phyloP scores from a whole-genome alignment of 2,888 invertebrate species.

The Drosophila histrio region DNA sequence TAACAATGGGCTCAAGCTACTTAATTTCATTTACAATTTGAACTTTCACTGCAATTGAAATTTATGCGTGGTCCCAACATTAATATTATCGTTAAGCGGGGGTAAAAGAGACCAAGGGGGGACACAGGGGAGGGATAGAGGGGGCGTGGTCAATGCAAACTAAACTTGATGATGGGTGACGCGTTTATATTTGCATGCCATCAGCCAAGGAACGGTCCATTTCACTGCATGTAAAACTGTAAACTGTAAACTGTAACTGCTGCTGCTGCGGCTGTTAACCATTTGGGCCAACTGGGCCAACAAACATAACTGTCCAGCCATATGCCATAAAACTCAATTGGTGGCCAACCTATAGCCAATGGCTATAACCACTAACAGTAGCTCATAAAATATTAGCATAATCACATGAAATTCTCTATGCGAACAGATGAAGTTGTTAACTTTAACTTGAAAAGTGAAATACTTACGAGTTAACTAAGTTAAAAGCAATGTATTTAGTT shows the following conservation, averaged over 20 bases:
- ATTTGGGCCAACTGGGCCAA: conserved; percentile 39
- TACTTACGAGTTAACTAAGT: conserved; percentile 10
- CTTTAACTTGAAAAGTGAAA: conserved; percentile 33
- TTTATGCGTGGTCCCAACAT: conserved; percentile 64
- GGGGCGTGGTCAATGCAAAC: conserved; percentile 37
- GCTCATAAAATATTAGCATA: conserved; percentile 71
- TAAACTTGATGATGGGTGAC: conserved; percentile 62
- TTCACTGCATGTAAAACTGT: conserved; percentile 41
- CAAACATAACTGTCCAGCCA: conserved; percentile 29
- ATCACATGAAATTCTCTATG: conserved; percentile 48
- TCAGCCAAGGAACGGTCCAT: conserved; percentile 15
- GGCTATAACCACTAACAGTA: conserved; percentile 64
- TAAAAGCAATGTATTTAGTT: background rate
- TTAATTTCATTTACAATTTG: conserved; percentile 55
- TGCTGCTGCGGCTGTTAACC: conserved; percentile 31
- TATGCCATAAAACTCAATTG: conserved; percentile 25
- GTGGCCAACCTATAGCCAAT: conserved; percentile 27
- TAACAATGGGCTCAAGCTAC: conserved; percentile 37
- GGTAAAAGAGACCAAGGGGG: background rate
- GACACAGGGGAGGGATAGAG: background rate
- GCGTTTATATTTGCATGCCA: conserved; percentile 57
- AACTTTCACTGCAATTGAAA: conserved; percentile 73
- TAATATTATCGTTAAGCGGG: conserved; percentile 9
- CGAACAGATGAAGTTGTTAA: conserved; percentile 55
- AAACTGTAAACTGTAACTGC: conserved; percentile 21